Conservation (phyloP, 53 echinoderm and acorn worm species). For the Holothuria scabra region DNA sequence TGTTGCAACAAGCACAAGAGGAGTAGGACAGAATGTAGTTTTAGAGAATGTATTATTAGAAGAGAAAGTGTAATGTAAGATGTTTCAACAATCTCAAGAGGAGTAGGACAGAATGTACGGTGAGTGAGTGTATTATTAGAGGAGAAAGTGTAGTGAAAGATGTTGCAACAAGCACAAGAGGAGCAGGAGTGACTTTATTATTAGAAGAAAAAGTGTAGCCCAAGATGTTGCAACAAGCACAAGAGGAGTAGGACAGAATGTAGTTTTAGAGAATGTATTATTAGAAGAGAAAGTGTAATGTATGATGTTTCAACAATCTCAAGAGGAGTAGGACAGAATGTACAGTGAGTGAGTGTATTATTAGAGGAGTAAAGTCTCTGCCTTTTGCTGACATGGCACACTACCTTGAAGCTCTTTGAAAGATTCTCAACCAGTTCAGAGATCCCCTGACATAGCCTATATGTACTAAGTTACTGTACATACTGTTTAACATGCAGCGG, state of each 20-base stretch:
- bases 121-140: not conserved
- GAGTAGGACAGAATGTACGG: constrained; percentile 63
- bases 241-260: constrained; percentile 63
- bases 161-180: constrained; percentile 78
- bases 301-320: constrained; percentile 67
- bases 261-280: constrained; percentile 19
- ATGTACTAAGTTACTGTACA: no score
- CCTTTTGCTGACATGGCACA: no score
- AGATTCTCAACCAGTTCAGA: no score
- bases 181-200: constrained; percentile 14
- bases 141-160: not conserved
- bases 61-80: constrained; percentile 54
- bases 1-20: constrained; percentile 77
- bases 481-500: no score
- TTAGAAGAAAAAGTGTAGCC: not conserved
- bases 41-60: no score
- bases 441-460: no score
- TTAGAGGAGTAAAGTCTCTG: no score
- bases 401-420: no score
- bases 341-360: no score
- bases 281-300: not conserved
- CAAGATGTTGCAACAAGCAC: constrained; percentile 68
- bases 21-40: no score
- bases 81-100: constrained; percentile 77
- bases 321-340: no score